phyloP scores from a whole-genome alignment of 2,113 vertebrate genomes.

The Noctilio leporinus region DNA sequence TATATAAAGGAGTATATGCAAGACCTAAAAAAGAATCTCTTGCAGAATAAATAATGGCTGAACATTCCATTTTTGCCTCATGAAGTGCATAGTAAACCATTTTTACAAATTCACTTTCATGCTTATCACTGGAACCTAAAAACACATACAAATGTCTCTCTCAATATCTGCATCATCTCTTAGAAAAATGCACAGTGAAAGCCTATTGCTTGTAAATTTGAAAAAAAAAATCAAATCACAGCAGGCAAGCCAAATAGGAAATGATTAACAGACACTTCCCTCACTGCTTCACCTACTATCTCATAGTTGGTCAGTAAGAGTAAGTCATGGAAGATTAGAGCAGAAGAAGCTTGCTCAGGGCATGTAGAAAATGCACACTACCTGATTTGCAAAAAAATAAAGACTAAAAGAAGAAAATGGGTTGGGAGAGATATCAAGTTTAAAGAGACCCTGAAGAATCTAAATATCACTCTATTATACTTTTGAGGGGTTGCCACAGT shows the following conservation, averaged over 20 bases:
- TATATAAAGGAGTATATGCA: background rate
- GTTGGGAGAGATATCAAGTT: slow-evolving; percentile 76
- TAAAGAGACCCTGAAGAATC: slow-evolving; percentile 68
- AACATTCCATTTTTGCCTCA: background rate
- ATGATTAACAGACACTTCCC: slow-evolving; percentile 49
- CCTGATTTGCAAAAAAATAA: slow-evolving; percentile 63
- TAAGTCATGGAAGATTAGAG: slow-evolving; percentile 78
- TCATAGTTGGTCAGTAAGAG: slow-evolving; percentile 76
- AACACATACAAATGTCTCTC: slow-evolving; percentile 49
- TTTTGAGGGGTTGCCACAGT: slow-evolving; percentile 59
- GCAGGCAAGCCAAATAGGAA: slow-evolving; percentile 62
- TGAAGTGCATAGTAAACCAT: slow-evolving; percentile 1
- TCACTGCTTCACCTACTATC: slow-evolving; percentile 59
- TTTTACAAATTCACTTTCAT: slow-evolving; percentile 31
- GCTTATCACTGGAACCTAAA: background rate
- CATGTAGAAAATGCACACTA: slow-evolving; percentile 69
- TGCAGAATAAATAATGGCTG: slow-evolving; percentile 43
- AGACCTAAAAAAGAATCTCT: background rate
- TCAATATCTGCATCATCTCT: slow-evolving; percentile 75
- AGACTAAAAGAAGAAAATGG: slow-evolving; percentile 72
- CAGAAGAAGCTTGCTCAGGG: slow-evolving; percentile 68
- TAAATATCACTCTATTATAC: slow-evolving; percentile 70
- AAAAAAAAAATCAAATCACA: slow-evolving; percentile 49
- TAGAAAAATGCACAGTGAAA: slow-evolving; percentile 60
- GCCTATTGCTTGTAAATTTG: slow-evolving; percentile 34